phyloP scores from a whole-genome alignment of 2,888 invertebrate species.

The Julus scandinavius region DNA sequence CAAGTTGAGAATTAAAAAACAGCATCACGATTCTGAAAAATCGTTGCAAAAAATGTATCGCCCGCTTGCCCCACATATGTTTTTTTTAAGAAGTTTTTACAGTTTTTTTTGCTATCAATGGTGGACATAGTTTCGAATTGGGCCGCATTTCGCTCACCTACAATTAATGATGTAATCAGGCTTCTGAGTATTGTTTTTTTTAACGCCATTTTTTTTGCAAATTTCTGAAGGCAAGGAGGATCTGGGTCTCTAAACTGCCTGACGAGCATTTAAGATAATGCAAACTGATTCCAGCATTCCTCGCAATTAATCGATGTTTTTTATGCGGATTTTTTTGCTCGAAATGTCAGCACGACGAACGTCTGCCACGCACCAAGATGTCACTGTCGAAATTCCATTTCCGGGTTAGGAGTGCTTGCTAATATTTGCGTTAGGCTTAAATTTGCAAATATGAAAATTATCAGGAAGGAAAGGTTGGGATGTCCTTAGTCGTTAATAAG shows the following conservation, averaged over 20 bases:
- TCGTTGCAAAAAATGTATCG: background rate
- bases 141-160: background rate
- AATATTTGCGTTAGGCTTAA: background rate
- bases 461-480: constrained; percentile 33
- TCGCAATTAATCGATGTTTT: constrained; percentile 10
- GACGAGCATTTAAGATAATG: constrained; percentile 6
- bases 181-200: background rate
- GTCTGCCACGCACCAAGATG: background rate
- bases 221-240: constrained; percentile 3
- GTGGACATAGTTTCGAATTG: background rate
- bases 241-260: background rate
- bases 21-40: background rate
- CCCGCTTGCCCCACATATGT: background rate
- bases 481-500: background rate
- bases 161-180: constrained; percentile 33
- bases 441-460: background rate
- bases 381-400: background rate
- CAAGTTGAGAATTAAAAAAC: background rate
- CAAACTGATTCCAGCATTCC: constrained; percentile 14
- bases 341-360: background rate
- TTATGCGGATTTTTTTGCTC: background rate
- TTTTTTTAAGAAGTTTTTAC: background rate
- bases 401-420: constrained; percentile 1
- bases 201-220: background rate
- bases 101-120: background rate